Percentiles rank a stretch among this genome's conserved stretches.
Conservation (phyloP, 2,113 vertebrate genomes). For the Pachyramphus minor region DNA sequence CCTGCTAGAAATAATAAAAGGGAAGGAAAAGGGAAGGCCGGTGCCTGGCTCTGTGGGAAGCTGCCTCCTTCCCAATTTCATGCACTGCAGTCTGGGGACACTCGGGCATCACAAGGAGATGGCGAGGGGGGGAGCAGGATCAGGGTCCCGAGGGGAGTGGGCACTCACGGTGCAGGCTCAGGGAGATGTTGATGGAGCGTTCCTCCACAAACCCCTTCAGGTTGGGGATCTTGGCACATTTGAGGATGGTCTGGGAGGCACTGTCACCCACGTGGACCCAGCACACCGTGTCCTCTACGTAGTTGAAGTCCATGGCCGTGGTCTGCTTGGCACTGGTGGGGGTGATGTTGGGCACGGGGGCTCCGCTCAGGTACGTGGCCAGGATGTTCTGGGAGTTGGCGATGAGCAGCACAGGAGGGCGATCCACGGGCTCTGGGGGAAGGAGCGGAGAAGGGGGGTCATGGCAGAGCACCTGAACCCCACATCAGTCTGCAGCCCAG, state of each 20-base stretch:
- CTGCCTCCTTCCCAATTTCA: not conserved
- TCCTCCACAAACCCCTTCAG: slow-evolving; percentile 87
- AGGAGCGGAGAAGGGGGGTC: not conserved
- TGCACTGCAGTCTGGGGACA: not conserved
- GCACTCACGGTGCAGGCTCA: slow-evolving; percentile 94
- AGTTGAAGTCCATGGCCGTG: slow-evolving; percentile 96
- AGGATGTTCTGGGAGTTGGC: slow-evolving; percentile 96
- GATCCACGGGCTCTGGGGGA: slow-evolving; percentile 85
- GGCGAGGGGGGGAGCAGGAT: not conserved
- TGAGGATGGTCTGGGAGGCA: slow-evolving; percentile 84
- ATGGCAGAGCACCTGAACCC: not conserved
- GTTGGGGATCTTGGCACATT: slow-evolving; percentile 91
- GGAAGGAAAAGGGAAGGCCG: not conserved
- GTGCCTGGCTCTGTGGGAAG: not conserved
- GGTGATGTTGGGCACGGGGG: slow-evolving; percentile 80
- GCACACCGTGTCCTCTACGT: slow-evolving; percentile 88
- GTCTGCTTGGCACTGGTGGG: slow-evolving; percentile 90
- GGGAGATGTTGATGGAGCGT: slow-evolving; percentile 89
- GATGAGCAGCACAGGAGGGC: slow-evolving; percentile 87
- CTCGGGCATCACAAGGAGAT: accelerated
- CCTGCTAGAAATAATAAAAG: not conserved
- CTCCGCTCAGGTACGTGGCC: slow-evolving; percentile 86
- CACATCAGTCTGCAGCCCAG: accelerated
- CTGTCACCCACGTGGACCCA: slow-evolving; percentile 93
- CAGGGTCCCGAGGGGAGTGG: not conserved